phyloP scores from a whole-genome alignment of 2,888 invertebrate species.

The Acanthoscelides obtectus region DNA sequence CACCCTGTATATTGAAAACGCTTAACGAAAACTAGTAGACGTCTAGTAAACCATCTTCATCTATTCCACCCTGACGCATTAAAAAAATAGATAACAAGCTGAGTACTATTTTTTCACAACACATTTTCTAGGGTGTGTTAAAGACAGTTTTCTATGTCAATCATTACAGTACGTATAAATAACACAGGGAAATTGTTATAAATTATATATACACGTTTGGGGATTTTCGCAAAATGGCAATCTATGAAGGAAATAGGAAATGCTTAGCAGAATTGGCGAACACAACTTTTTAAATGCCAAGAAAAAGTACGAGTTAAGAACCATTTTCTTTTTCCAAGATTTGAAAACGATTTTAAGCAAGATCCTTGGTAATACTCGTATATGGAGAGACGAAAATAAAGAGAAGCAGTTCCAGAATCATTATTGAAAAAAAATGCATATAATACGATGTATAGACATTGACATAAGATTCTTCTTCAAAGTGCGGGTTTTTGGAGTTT shows the following conservation, averaged over 20 bases:
- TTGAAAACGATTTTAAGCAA: too few relatives aligned
- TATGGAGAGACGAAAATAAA: too few relatives aligned
- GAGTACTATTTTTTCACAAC: neutral
- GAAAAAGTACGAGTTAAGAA: too few relatives aligned
- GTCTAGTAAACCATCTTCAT: neutral
- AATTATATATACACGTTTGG: neutral
- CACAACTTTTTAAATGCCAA: neutral
- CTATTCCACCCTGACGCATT: neutral
- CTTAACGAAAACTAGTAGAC: neutral
- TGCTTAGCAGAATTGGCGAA: neutral
- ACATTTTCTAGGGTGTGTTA: neutral
- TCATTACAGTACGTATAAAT: neutral
- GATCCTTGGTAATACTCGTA: too few relatives aligned
- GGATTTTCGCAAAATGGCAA: neutral
- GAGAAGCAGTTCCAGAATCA: too few relatives aligned
- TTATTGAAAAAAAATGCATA: too few relatives aligned
- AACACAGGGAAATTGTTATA: neutral
- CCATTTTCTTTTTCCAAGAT: too few relatives aligned
- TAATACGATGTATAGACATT: too few relatives aligned
- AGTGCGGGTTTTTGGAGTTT: neutral
- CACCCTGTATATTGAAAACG: neutral
- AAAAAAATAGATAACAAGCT: neutral
- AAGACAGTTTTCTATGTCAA: neutral
- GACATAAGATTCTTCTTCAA: too few relatives aligned
- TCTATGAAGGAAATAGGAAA: neutral